These are phyloP conservation scores for Rhinella marina DNA, from an alignment of 2,797 vertebrate species.

Conservation along the genomic window DNA sequence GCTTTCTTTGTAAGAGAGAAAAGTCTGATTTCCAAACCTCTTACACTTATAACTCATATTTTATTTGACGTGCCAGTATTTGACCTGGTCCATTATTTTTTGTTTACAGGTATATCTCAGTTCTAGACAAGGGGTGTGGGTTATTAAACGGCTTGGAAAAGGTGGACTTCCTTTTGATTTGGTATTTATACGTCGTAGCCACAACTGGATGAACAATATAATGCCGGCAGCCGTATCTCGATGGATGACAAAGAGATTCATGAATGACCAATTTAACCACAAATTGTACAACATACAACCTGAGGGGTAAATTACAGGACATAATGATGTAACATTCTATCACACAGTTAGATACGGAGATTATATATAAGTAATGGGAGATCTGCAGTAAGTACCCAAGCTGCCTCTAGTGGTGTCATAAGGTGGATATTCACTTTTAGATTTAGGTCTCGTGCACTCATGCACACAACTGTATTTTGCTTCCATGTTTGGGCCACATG, in stretches of 20 bases:
- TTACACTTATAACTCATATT: background rate
- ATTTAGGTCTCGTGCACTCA: too few relatives aligned
- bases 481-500: too few relatives aligned
- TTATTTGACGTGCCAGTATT: background rate
- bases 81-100: conserved; percentile 7
- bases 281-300: conserved; percentile 82
- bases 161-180: conserved; percentile 82
- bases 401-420: too few relatives aligned
- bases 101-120: conserved; percentile 87
- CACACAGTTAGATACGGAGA: background rate
- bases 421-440: too few relatives aligned
- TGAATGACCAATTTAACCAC: conserved; percentile 82
- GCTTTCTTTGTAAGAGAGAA: too few relatives aligned
- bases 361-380: background rate
- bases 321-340: background rate
- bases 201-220: conserved; percentile 64
- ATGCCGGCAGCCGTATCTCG: conserved; percentile 74
- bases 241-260: conserved; percentile 70
- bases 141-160: conserved; percentile 72
- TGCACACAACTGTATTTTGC: too few relatives aligned
- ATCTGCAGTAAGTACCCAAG: too few relatives aligned
- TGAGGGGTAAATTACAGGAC: conserved; percentile 55
- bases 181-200: conserved; percentile 69
- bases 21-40: too few relatives aligned
- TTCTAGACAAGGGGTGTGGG: conserved; percentile 81